Evolutionary conservation across 2,888 invertebrate species (phyloP).

Genomic region (Pristionchus maxplancki): DNA sequence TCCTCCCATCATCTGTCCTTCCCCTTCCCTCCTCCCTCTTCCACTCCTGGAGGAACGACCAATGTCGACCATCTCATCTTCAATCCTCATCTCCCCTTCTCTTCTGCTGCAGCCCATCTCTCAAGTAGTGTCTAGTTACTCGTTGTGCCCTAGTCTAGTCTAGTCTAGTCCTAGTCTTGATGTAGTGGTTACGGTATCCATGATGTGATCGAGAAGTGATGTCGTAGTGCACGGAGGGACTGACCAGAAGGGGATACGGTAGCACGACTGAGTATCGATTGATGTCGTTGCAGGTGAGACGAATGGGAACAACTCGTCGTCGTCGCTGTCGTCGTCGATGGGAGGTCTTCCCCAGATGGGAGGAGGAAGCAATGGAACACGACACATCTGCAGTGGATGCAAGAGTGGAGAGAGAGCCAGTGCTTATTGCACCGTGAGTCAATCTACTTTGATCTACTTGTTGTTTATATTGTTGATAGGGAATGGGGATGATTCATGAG

Average conservation of each 20-base stretch:
- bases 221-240: neutral
- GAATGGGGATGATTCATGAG: neutral
- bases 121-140: constrained; percentile 7
- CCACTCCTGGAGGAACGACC: neutral
- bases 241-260: neutral
- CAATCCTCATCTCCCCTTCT: neutral
- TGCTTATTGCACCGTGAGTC: constrained; percentile 63
- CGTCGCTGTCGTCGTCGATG: constrained; percentile 21
- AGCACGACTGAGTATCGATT: neutral
- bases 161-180: neutral
- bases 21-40: constrained; percentile 29
- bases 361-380: neutral
- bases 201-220: neutral
- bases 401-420: constrained; percentile 81
- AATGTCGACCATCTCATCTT: neutral
- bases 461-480: neutral
- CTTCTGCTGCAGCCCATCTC: neutral
- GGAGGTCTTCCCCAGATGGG: neutral
- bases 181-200: neutral
- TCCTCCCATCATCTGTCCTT: neutral
- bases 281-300: constrained; percentile 37
- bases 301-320: constrained; percentile 49
- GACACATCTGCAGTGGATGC: constrained; percentile 89
- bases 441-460: too few relatives aligned
- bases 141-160: neutral